Evolutionary conservation across 2,113 vertebrate genomes (phyloP).

Genomic region (Eudyptes chrysolophus): DNA sequence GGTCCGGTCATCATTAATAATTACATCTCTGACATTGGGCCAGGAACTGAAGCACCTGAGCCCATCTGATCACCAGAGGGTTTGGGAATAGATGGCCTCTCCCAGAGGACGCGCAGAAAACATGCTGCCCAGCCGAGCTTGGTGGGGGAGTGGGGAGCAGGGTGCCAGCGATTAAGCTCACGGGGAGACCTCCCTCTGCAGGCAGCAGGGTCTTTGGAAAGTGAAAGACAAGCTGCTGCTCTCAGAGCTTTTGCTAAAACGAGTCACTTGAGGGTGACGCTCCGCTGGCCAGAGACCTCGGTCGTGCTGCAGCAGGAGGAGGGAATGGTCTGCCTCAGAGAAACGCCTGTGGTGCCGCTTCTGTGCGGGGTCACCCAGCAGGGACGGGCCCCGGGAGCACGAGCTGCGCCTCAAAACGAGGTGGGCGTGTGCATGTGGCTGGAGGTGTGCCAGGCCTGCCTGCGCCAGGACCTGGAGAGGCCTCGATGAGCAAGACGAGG

Average conservation of each 20-base stretch:
- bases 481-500: background rate
- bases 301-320: accelerated
- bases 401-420: background rate
- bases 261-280: background rate
- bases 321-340: background rate
- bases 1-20: background rate
- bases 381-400: accelerated
- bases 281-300: accelerated
- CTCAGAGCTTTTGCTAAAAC: background rate
- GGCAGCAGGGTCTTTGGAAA: background rate
- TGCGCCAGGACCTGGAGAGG: background rate
- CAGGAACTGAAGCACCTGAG: background rate
- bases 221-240: background rate
- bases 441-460: background rate
- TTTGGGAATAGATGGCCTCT: background rate
- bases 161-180: background rate
- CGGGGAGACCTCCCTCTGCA: background rate
- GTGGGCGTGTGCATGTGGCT: accelerated
- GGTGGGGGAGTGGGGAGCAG: background rate
- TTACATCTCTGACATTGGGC: background rate
- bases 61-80: background rate
- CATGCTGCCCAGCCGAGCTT: accelerated
- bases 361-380: background rate
- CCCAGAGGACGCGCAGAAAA: background rate
- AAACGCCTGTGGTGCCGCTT: background rate